Percentiles rank a stretch among this genome's conserved stretches.
Evolutionary conservation across 2,113 vertebrate genomes (phyloP).

Genomic region (Nothocercus nigrocapillus): DNA sequence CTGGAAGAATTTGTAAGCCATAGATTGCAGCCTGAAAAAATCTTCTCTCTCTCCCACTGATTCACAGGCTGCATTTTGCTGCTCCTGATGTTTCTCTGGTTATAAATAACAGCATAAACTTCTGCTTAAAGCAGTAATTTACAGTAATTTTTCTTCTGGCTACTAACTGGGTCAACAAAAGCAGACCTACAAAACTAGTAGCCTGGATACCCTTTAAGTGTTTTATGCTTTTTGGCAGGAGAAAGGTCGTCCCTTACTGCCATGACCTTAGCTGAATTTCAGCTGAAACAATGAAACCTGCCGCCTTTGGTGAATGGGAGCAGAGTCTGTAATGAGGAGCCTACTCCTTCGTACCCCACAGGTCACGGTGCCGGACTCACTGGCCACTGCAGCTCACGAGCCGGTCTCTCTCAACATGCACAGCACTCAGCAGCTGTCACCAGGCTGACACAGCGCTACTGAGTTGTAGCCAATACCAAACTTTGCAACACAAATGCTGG

Average conservation of each 20-base stretch:
- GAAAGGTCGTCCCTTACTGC: too few species aligned
- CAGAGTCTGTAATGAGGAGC: background rate
- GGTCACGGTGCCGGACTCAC: background rate
- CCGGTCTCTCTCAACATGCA: background rate
- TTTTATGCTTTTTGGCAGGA: background rate
- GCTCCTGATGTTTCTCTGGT: background rate
- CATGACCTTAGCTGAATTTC: background rate
- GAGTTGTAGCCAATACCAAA: background rate
- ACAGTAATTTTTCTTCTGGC: background rate
- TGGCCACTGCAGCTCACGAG: background rate
- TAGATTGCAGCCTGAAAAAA: background rate
- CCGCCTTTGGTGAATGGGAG: background rate
- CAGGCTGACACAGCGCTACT: background rate
- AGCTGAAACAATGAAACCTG: background rate
- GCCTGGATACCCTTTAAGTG: background rate
- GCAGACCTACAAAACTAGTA: background rate
- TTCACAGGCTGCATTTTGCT: background rate
- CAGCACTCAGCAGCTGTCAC: background rate
- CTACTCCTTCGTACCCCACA: constrained; percentile 7
- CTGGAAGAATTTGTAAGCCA: background rate
- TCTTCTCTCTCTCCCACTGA: background rate
- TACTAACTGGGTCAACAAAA: background rate
- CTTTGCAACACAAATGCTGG: background rate
- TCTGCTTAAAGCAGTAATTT: background rate
- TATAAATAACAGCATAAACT: background rate